Base-by-base conservation (phyloP, 2,113 vertebrate genomes). In the Dasyurus viverrinus region DNA sequence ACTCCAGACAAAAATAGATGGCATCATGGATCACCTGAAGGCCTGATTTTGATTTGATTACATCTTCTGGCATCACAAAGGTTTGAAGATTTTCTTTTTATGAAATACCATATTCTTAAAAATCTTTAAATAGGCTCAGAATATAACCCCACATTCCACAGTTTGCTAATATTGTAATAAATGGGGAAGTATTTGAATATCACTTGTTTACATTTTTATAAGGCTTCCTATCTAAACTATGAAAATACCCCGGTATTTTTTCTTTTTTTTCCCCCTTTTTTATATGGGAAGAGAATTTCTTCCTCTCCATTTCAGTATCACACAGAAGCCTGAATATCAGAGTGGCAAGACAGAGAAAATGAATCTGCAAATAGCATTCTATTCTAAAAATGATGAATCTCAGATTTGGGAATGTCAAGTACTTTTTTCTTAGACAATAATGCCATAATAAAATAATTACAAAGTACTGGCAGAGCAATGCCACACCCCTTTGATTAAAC, bases 161-260 rank as follows among this genome's bases (percentile, higher is more conserved):
- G 46, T 92, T 94, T 97, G 96, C 91, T 95, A 92, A 94, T 48
- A 90, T 54, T 90, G 89, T 96, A 97, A 97, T 96, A 94, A 94
- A 92, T 93, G 90, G 94, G 93, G 53, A 42, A 96, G 76, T 95
- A 95, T 93, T 96, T 95, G 96, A 97, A 98, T 93, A 92, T 93
- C 42, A 92, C 97, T 98, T 98, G 98, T 98, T 98, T 98, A 98
- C 96, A 93, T 98, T 97, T 97, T 96, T 97, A 96, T 92, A 97
- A 97, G 97, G 92, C 92, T 57, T 60, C 54, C 92, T 94, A 94
- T 91, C 96, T 95, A 93, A 47, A 96, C 96, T 90, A 97, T 19
- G 92, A 95, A 97, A 96, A 97, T 96, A 97, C 89, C 68, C 1
- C 23, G 54, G 54, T 27, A 23, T 9, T 60, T 12, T 60, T 30